Evolutionary conservation across 2,888 invertebrate species (phyloP).

Genomic region (Subacronicta megacephala): DNA sequence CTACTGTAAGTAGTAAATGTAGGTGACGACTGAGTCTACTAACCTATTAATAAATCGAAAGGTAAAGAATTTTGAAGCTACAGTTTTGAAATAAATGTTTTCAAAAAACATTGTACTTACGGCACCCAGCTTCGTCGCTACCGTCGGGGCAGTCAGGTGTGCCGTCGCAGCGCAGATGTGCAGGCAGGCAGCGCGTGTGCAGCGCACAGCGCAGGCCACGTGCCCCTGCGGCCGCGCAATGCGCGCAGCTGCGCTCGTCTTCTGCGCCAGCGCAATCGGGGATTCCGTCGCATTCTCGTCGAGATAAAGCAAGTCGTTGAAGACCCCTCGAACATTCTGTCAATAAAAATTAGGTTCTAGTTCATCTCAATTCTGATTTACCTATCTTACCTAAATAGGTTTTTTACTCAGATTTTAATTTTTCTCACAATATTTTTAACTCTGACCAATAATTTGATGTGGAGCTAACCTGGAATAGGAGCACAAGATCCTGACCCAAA

Average conservation of each 20-base stretch:
- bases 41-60: no score
- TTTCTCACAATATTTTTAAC: no score
- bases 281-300: slow-evolving; percentile 95
- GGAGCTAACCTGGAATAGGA: slow-evolving; percentile 92
- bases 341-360: not conserved
- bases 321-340: slow-evolving; percentile 93
- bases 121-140: slow-evolving; percentile 95
- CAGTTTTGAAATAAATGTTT: not conserved
- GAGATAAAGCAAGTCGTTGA: slow-evolving; percentile 93
- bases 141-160: slow-evolving; percentile 95
- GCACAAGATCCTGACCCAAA: slow-evolving; percentile 93
- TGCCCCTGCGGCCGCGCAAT: slow-evolving; percentile 92
- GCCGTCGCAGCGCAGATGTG: slow-evolving; percentile 94
- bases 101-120: slow-evolving; percentile 88
- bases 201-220: slow-evolving; percentile 94
- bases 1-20: no score
- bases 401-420: no score
- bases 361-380: no score
- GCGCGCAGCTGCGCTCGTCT: slow-evolving; percentile 94
- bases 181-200: slow-evolving; percentile 93
- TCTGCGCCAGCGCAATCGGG: slow-evolving; percentile 95
- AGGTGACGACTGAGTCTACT: no score
- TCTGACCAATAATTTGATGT: not conserved
- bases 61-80: no score
- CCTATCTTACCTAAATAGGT: no score